Conservation (phyloP, 2,888 invertebrate species). For the Eledone cirrhosa region DNA sequence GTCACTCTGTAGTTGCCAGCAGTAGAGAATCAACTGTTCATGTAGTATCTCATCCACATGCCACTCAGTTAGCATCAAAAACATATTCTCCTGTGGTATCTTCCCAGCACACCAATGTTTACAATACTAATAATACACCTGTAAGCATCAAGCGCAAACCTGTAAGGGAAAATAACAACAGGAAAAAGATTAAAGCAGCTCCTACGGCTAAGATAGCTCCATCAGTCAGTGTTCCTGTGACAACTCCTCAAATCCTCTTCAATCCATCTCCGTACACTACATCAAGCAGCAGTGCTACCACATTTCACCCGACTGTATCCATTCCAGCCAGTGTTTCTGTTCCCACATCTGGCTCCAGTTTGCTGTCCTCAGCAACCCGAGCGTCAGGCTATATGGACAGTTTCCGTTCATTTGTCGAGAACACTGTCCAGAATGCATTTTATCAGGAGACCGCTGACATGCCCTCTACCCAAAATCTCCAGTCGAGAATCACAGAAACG, state of each 20-base stretch:
- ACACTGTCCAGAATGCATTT: slow-evolving; percentile 62
- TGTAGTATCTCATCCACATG: slow-evolving; percentile 23
- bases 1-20: slow-evolving; percentile 66
- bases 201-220: slow-evolving; percentile 36
- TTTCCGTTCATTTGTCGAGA: slow-evolving; percentile 65
- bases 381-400: slow-evolving; percentile 60
- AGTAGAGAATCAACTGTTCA: slow-evolving; percentile 65
- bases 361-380: slow-evolving; percentile 71
- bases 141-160: slow-evolving; percentile 49
- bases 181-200: slow-evolving; percentile 37
- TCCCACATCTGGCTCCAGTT: slow-evolving; percentile 53
- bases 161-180: slow-evolving; percentile 44
- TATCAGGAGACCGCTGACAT: slow-evolving; percentile 49
- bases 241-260: slow-evolving; percentile 57
- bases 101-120: slow-evolving; percentile 36
- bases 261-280: slow-evolving; percentile 58
- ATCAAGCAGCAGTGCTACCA: slow-evolving; percentile 39
- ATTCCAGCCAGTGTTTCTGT: slow-evolving; percentile 40
- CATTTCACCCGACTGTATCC: slow-evolving; percentile 37
- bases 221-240: slow-evolving; percentile 50
- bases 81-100: slow-evolving; percentile 40
- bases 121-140: slow-evolving; percentile 30
- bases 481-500: slow-evolving; percentile 23
- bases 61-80: slow-evolving; percentile 46
- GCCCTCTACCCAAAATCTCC: slow-evolving; percentile 11